These are phyloP conservation scores for Jordanella pulchra DNA, from an alignment of 2,797 vertebrate species.

Conservation along the genomic window DNA sequence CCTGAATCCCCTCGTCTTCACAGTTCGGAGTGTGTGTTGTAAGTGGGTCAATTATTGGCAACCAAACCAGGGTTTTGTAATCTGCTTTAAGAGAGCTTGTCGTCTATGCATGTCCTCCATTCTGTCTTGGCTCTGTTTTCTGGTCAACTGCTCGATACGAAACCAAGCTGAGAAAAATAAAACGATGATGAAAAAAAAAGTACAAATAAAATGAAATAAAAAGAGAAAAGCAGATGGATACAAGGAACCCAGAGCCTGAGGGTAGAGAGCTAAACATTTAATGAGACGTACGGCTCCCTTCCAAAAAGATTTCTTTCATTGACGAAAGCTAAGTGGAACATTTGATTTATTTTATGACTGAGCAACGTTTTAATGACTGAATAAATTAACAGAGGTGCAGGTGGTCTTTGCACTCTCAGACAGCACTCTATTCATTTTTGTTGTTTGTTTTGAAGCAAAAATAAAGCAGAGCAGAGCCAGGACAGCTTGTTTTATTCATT, in stretches of 20 bases:
- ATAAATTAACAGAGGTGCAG: slow-evolving; percentile 21
- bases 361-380: slow-evolving; percentile 27
- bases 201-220: background rate
- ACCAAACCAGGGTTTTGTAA: slow-evolving; percentile 57
- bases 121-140: slow-evolving; percentile 48
- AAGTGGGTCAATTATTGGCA: slow-evolving; percentile 66
- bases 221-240: slow-evolving; percentile 45
- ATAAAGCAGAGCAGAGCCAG: slow-evolving; percentile 59
- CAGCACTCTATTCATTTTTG: background rate
- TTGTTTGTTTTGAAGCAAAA: slow-evolving; percentile 44
- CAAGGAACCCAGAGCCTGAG: slow-evolving; percentile 29
- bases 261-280: slow-evolving; percentile 48
- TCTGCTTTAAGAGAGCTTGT: slow-evolving; percentile 62
- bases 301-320: slow-evolving; percentile 38
- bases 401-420: background rate
- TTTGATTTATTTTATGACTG: slow-evolving; percentile 30
- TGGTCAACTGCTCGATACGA: slow-evolving; percentile 44
- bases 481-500: slow-evolving; percentile 70
- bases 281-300: slow-evolving; percentile 37
- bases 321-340: slow-evolving; percentile 14
- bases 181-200: background rate
- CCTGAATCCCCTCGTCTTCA: slow-evolving; percentile 26
- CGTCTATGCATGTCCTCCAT: slow-evolving; percentile 68
- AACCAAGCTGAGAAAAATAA: slow-evolving; percentile 3
- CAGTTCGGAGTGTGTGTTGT: slow-evolving; percentile 33